phyloP scores from a whole-genome alignment of 2,113 vertebrate species.

The Halichoeres trimaculatus region DNA sequence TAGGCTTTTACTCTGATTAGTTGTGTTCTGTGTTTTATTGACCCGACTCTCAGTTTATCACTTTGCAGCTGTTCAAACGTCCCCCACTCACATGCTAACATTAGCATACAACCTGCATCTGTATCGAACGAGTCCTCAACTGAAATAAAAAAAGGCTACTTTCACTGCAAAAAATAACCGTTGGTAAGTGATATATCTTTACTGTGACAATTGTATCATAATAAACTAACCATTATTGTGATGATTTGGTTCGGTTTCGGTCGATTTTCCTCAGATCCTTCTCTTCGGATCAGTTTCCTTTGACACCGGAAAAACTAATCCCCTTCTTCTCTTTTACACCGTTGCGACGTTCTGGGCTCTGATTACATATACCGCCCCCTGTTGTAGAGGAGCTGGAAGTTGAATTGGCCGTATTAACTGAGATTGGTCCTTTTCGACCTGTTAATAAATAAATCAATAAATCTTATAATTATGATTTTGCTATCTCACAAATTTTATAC shows the following conservation, averaged over 20 bases:
- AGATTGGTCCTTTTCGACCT: no score
- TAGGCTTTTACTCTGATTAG: no score
- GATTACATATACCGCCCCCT: neutral
- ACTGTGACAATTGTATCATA: no score
- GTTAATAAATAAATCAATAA: no score
- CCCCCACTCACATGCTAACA: slow-evolving; percentile 55
- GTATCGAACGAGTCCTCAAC: neutral
- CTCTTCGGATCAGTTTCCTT: slow-evolving; percentile 27
- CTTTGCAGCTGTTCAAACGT: slow-evolving; percentile 15
- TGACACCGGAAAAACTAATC: slow-evolving; percentile 65
- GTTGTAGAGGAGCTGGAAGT: neutral
- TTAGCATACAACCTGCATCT: slow-evolving; percentile 13
- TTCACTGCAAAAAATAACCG: accelerated
- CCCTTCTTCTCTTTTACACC: neutral
- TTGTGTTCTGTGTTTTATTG: no score
- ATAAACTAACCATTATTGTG: slow-evolving; percentile 64
- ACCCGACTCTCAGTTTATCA: neutral
- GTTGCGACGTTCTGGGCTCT: no score
- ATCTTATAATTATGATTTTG: no score
- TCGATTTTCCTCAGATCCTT: slow-evolving; percentile 22
- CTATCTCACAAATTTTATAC: no score
- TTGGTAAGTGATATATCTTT: accelerated
- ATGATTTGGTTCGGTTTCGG: slow-evolving; percentile 1
- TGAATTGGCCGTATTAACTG: no score
- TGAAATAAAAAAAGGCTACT: neutral